phyloP scores from a whole-genome alignment of 1,140 invertebrate genomes.

The Diuraphis noxia region DNA sequence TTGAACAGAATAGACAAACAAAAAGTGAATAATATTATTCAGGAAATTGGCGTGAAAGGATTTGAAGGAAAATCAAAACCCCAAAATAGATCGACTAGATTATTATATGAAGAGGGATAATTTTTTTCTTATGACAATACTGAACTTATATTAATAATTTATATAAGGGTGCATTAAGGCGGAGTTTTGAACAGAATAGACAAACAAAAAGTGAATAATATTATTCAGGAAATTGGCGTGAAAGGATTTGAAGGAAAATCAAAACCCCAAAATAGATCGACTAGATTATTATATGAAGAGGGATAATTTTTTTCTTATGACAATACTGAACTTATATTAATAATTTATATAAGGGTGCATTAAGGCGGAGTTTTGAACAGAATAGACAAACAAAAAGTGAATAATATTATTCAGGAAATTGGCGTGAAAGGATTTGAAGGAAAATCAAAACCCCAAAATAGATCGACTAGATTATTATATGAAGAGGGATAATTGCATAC shows the following conservation, averaged over 20 bases:
- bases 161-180: too few relatives aligned
- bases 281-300: not conserved
- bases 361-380: not conserved
- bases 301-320: too few relatives aligned
- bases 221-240: not conserved
- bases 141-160: too few relatives aligned
- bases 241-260: not conserved
- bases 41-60: too few relatives aligned
- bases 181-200: not conserved
- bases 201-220: not conserved
- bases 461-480: not conserved
- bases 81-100: too few relatives aligned
- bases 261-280: not conserved
- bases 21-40: too few relatives aligned
- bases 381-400: not conserved
- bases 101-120: too few relatives aligned
- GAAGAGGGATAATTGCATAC: slow-evolving; percentile 5
- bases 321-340: too few relatives aligned
- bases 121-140: too few relatives aligned
- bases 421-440: not conserved
- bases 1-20: too few relatives aligned
- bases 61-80: too few relatives aligned
- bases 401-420: not conserved
- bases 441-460: not conserved
- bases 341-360: too few relatives aligned